Evolutionary conservation across 2,888 invertebrate genomes (phyloP).

Genomic region (Acrobasis consociella): DNA sequence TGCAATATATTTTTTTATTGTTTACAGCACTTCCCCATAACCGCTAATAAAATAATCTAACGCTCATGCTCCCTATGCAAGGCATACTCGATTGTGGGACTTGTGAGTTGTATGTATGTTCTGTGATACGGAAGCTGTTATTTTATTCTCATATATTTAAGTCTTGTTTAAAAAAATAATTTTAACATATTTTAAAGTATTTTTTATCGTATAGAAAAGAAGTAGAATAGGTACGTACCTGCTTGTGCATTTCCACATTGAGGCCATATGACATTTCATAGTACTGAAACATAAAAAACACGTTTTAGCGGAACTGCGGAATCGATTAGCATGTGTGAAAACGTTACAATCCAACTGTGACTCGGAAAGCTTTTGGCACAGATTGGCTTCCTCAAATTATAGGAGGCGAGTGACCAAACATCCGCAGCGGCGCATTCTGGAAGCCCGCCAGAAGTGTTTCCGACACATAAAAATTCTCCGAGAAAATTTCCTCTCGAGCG

Average conservation of each 20-base stretch:
- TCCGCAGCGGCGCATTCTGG: conserved; percentile 76
- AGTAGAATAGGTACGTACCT: conserved; percentile 84
- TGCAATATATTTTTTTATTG: conserved; percentile 68
- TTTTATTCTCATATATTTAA: not conserved
- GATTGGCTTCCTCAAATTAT: conserved; percentile 78
- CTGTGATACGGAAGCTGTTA: conserved; percentile 17
- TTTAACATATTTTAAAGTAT: not conserved
- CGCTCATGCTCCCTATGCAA: conserved; percentile 13
- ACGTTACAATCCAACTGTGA: conserved; percentile 55
- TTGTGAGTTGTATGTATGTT: conserved; percentile 20
- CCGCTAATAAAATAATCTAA: conserved; percentile 51
- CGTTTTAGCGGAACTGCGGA: conserved; percentile 58
- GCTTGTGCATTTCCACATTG: conserved; percentile 99
- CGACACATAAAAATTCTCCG: conserved; percentile 80
- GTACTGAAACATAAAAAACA: conserved; percentile 89
- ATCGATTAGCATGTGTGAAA: conserved; percentile 60
- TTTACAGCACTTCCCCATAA: conserved; percentile 59
- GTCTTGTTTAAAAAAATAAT: not conserved
- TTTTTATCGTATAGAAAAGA: conserved; percentile 5
- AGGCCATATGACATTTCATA: conserved; percentile 99
- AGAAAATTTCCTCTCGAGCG: conserved; percentile 77
- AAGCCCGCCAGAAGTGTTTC: conserved; percentile 76
- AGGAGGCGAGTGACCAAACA: conserved; percentile 78
- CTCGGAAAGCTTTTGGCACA: conserved; percentile 73
- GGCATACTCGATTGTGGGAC: conserved; percentile 49